Evolutionary conservation across 1,140 invertebrate species (phyloP).

Genomic region (Zaprionus lachaisei): DNA sequence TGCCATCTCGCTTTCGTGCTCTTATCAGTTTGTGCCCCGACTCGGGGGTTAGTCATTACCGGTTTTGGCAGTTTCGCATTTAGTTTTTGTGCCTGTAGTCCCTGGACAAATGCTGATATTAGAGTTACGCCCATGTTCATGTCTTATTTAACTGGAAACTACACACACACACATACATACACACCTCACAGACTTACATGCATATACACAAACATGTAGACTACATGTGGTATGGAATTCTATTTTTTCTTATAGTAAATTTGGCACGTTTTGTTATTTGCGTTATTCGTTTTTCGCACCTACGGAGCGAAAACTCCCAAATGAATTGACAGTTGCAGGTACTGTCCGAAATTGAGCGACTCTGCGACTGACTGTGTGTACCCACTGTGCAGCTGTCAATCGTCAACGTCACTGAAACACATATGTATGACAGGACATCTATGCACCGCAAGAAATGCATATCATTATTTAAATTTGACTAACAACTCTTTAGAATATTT

Average conservation of each 20-base stretch:
- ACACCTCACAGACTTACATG: background rate
- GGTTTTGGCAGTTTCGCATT: slow-evolving; percentile 68
- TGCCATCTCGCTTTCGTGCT: slow-evolving; percentile 11
- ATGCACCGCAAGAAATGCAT: slow-evolving; percentile 6
- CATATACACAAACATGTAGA: background rate
- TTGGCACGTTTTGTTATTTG: slow-evolving; percentile 63
- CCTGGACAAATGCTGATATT: slow-evolving; percentile 67
- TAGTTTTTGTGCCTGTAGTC: slow-evolving; percentile 52
- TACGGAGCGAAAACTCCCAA: slow-evolving; percentile 67
- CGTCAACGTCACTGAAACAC: slow-evolving; percentile 63
- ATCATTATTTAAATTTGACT: background rate
- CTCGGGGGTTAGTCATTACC: slow-evolving; percentile 75
- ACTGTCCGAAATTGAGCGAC: slow-evolving; percentile 39
- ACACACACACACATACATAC: background rate
- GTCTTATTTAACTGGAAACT: slow-evolving; percentile 61
- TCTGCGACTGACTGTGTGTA: slow-evolving; percentile 30
- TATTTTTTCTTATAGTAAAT: slow-evolving; percentile 54
- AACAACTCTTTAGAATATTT: no score
- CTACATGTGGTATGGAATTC: slow-evolving; percentile 24
- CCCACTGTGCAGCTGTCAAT: slow-evolving; percentile 77
- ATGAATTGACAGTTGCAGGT: slow-evolving; percentile 68
- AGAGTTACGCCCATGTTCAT: slow-evolving; percentile 75
- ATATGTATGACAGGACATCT: slow-evolving; percentile 78
- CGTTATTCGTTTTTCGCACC: slow-evolving; percentile 74
- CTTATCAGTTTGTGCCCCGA: slow-evolving; percentile 53